A percentile compares a stretch with the other conserved stretches of the same genome.
Conservation (phyloP, 2,113 vertebrate genomes). For the Oriolus oriolus region DNA sequence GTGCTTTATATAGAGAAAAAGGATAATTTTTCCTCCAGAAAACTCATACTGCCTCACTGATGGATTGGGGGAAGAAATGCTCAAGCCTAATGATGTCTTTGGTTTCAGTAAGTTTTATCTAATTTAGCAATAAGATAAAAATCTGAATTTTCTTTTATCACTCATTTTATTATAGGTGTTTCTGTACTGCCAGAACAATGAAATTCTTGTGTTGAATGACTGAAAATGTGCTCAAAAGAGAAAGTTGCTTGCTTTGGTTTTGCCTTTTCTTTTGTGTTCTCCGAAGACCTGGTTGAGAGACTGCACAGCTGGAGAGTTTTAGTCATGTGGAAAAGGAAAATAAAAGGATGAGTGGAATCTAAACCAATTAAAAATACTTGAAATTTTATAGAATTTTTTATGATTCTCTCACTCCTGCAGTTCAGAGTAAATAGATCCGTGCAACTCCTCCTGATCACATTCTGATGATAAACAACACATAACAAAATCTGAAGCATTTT, state of each 20-base stretch:
- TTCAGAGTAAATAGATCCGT: not conserved
- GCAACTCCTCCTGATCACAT: not conserved
- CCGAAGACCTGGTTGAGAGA: not conserved
- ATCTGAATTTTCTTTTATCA: not conserved
- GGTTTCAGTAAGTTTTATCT: not conserved
- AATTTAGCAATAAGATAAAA: not conserved
- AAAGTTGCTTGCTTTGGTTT: not conserved
- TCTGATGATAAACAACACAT: fast-evolving
- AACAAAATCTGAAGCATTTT: not conserved
- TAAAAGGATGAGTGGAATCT: not conserved
- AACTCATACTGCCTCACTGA: not conserved
- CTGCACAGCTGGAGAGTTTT: not conserved
- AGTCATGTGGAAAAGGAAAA: not conserved
- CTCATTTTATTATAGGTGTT: not conserved
- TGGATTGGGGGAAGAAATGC: not conserved
- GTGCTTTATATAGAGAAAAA: not conserved
- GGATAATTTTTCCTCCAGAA: not conserved
- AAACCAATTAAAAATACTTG: not conserved
- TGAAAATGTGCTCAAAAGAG: not conserved
- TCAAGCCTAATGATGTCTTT: not conserved
- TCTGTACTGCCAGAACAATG: not conserved
- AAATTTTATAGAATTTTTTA: not conserved
- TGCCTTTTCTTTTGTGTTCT: not conserved
- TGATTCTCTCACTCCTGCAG: not conserved
- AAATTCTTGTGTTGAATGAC: not conserved